Base-by-base conservation (phyloP, 2,888 invertebrate species). In the Drosophila mayaguana region DNA sequence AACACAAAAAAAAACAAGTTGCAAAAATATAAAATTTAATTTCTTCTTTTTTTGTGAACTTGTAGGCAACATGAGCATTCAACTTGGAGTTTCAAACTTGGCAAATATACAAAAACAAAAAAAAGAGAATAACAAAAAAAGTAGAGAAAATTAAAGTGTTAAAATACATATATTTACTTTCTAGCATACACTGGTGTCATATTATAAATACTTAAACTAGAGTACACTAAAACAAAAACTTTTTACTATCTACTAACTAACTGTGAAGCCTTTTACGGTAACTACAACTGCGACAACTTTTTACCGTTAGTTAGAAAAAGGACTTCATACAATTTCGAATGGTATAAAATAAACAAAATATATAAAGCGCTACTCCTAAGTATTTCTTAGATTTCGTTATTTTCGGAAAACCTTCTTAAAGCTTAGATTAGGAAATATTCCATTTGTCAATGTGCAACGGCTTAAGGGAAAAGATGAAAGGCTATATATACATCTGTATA, bases 41-140 rank as follows among this genome's bases (percentile, higher is more conserved):
- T 34, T 51, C 20, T 7, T 28, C 48, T 3, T 53, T 48, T 59
- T 61, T 68, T 64, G 64, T 46, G 57, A 55, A 66, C 59, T 75
- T 70, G 62, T 64, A 61, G 71, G 46, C 48, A 61, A 75, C 72
- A 75, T 62, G 45, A 74, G 65, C 54, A 63, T 84, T 75, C 69
- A 76, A 73, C 72, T 81, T 72, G 71, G 78, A 80, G 88, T 88
- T 86, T 86, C 78, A 88, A 88, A 85, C 71, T 75, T 78, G 53
- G 32, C 42, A 71, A 71, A 74, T 53, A 56, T 22, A 63, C 34
- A 73, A 45, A 55, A 46, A 46, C 36, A 64, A 51, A 46, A 60
- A 25, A 67, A 56, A 65, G 43, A 20, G 8, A 28, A 9, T 1
- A 20, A 42, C 22, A 20, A 48, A 61, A 42, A 66, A 55, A 51